Base-by-base conservation (phyloP, 2,888 invertebrate genomes). In the Ellobium chinense region DNA sequence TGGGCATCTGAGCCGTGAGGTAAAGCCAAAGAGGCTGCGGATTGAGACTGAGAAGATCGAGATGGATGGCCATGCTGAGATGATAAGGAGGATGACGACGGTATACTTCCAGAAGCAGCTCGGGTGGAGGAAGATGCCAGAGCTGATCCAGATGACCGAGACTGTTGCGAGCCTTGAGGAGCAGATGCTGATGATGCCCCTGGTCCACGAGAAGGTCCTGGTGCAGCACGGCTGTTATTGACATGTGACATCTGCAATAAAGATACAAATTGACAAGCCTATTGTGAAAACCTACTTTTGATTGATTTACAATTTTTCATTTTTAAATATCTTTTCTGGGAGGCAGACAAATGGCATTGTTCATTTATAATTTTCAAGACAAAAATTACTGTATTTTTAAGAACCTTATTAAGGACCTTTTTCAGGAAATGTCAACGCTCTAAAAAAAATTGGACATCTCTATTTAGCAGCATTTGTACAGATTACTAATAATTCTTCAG, bases 141-240 rank as follows among this genome's bases (percentile, higher is more conserved):
- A 34, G n/a, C 46, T 56, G 37, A 9, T n/a, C 37, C 39, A 63
- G 24, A 31, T 58, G 78, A 37, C 31, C 18, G 31, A 36, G 24
- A 7, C 36, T 66, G 66, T 27, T 66, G 14, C 18, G 29, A 31
- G 39, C 54, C 54, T n/a, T 46, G 37, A 21, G 58, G 37, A 27
- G 77, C 39, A n/a, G 77, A 60, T 39, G 37, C 68, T 46, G 77
- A 69, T 29, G 77, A 56, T 18, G 39, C 60, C 3, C 58, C 69
- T 7, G 77, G 68, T 29, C 60, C 66, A 27, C 65, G 18, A 2
- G 76, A 34, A 56, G 76, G 54, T 56, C 54, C 66, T 34, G 76
- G 54, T 36, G 54, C 46, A n/a, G 27, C 34, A 7, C 76, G 62
- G 39, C 74, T 74, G 74, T 29, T 72, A 24, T 75, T 76, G 2